Evolutionary conservation across 2,797 vertebrate species (phyloP), one percentile per base, ranked within the genome.

Genomic region (Chaetophractus vellerosus): DNA sequence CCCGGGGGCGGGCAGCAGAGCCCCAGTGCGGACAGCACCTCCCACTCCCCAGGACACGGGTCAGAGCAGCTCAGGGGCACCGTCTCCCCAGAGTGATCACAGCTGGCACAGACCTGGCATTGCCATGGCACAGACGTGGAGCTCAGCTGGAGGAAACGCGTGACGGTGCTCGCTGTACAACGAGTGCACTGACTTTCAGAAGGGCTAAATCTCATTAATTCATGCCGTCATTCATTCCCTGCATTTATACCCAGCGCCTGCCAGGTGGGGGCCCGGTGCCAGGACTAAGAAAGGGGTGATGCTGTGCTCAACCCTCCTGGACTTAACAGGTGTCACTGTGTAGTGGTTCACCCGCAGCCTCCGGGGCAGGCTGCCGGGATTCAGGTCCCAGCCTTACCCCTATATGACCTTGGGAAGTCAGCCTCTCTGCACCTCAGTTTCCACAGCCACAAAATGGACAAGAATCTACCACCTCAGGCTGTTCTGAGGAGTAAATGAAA

Each of bases 241-340:
- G 48, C 0, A 24, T 9, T 5, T 15, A 12, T 19, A 11, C 2
- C 5, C 9, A 33, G n/a, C 21, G 0, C 9, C 31, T 5, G 59
- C 31, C 48, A 0, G 2, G 38, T 0, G 0, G 9, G 23, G 48
- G n/a, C 24, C 0, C 23, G 0, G 1, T 2, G 1, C 16, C 61
- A 10, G 57, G 69, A 18, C 9, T 6, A 9, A 71, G 26, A 52
- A 28, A 59, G 88, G 18, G 0, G 6, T 23, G 31, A 0, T 2
- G 31, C 57, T 4, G 24, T 41, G 41, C 81, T n/a, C 0, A 14
- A 24, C 36, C 48, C 63, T 63, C 68, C 14, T 0, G 0, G 41
- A 66, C 3, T 0, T 28, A 9, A n/a, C n/a, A 52, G 41, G 72
- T 36, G 3, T 0, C 4, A 23, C 7, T 23, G 18, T 4, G 9